Evolutionary conservation across 1,140 invertebrate species (phyloP).

Genomic region (Rhopalosiphum padi): DNA sequence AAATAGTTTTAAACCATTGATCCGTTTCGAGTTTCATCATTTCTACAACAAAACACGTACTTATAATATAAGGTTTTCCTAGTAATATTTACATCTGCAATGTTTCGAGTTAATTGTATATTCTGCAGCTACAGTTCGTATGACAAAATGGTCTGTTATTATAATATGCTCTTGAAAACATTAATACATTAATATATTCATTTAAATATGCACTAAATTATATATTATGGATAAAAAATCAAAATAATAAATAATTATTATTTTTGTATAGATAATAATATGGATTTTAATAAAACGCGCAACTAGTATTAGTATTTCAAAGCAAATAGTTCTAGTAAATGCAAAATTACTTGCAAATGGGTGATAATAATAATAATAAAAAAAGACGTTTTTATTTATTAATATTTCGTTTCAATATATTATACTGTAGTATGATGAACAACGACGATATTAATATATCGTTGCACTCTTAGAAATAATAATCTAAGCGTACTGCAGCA

Average conservation of each 20-base stretch:
- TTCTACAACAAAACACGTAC: not conserved
- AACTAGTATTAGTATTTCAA: no score
- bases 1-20: no score
- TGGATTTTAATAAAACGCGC: not conserved
- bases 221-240: not conserved
- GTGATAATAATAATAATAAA: not conserved
- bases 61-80: not conserved
- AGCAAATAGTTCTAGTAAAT: no score
- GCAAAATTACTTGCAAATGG: fast-evolving
- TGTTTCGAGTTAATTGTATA: not conserved
- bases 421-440: not conserved
- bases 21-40: no score
- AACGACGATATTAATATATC: not conserved
- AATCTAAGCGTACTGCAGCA: not conserved
- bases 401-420: no score
- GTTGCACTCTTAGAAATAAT: not conserved
- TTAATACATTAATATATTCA: not conserved
- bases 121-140: not conserved
- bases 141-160: not conserved
- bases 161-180: not conserved
- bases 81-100: not conserved
- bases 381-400: not conserved
- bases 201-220: not conserved
- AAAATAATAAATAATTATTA: not conserved
- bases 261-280: not conserved